Conservation (phyloP, 2,797 vertebrate species). For the Halcyon chelicuti region DNA sequence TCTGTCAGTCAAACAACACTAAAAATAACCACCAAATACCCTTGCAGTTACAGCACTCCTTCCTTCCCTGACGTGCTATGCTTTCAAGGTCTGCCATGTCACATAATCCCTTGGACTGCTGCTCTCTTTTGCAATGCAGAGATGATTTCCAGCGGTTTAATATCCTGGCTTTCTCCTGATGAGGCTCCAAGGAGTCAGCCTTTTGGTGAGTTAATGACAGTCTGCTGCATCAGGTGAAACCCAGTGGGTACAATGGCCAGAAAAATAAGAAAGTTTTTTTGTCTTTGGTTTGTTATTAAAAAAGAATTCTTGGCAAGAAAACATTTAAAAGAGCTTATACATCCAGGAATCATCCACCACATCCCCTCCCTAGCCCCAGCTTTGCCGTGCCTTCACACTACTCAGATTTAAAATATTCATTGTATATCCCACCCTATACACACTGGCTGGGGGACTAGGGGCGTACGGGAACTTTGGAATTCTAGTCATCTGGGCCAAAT, state of each 20-base stretch:
- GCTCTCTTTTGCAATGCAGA: neutral
- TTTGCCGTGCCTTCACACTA: neutral
- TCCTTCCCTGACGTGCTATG: neutral
- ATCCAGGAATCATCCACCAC: neutral
- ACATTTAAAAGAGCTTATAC: neutral
- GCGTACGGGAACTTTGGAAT: neutral
- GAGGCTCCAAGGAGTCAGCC: neutral
- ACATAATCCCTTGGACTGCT: neutral
- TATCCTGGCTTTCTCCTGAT: neutral
- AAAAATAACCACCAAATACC: constrained; percentile 56
- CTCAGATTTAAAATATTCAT: neutral
- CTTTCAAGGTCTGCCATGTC: constrained; percentile 47
- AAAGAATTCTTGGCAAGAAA: neutral
- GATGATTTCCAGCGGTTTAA: neutral
- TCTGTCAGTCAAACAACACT: constrained; percentile 33
- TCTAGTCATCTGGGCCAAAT: neutral
- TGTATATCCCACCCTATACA: neutral
- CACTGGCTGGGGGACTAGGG: neutral
- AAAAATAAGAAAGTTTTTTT: neutral
- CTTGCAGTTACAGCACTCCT: neutral
- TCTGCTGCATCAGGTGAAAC: neutral
- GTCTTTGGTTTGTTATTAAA: neutral
- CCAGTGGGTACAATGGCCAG: neutral
- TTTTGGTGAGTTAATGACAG: neutral
- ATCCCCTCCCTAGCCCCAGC: neutral